Evolutionary conservation across 2,113 vertebrate genomes (phyloP), one percentile per base, ranked within the genome.

Genomic region (Macaca mulatta): DNA sequence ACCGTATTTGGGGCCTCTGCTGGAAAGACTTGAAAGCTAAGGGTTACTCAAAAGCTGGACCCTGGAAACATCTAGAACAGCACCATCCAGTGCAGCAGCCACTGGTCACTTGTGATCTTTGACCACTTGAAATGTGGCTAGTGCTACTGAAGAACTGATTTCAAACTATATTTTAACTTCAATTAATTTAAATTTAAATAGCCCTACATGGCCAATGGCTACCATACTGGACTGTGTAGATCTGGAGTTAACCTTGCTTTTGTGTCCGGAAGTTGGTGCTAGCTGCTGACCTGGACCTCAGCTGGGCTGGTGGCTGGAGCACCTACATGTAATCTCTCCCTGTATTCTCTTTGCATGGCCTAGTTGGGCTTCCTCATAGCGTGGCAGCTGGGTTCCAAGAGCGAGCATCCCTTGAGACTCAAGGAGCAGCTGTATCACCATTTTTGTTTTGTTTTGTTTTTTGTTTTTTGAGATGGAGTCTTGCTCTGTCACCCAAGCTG

Each of bases 221-320:
- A 43, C 17, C 82, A 64, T 6, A 8, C 6, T 2, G n/a, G 13
- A 27, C 4, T 9, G 27, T 30, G 35, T 4, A 11, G n/a, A 55
- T 27, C 22, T 3, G 20, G 17, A 32, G 55, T 40, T 12, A 48
- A 0, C 25, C 35, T 43, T 30, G 16, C 59, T 30, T 10, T 0
- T 14, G 27, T 3, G 0, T 43, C 55, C 13, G 59, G 27, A 20
- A 38, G 27, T 8, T 35, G 57, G 57, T 2, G 1, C 70, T 40
- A n/a, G 35, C 75, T 30, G 10, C 18, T 43, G 4, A 1, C 27
- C 30, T 38, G 18, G 25, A 11, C 12, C 27, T 9, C 18, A 23
- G n/a, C 48, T 43, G 27, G 20, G 5, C n/a, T 57, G 8, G 57
- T 43, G 57, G 72, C 57, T 27, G 45, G 13, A 11, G 22, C 1